Evolutionary conservation across 2,113 vertebrate genomes (phyloP).

Genomic region (Albula goreensis): DNA sequence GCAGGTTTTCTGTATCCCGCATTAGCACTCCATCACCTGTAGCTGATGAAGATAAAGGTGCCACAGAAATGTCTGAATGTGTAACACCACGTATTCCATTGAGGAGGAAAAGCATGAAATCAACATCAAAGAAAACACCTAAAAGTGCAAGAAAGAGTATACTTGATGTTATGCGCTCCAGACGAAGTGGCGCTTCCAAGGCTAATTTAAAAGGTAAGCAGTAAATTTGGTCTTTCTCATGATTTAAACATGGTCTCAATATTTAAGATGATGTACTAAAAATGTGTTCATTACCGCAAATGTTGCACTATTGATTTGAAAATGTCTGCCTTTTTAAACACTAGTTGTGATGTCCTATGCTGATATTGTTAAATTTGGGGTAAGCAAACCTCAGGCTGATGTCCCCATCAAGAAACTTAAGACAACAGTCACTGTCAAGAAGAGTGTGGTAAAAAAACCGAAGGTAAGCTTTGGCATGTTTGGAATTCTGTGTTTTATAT

Average conservation of each 20-base stretch:
- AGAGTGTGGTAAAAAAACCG: slow-evolving; percentile 27
- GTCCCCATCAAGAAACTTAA: slow-evolving; percentile 47
- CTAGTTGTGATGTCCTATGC: slow-evolving; percentile 77
- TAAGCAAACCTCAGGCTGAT: slow-evolving; percentile 60
- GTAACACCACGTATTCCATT: slow-evolving; percentile 42
- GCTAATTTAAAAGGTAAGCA: slow-evolving; percentile 78
- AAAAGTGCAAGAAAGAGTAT: slow-evolving; percentile 55
- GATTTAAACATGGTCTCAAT: not conserved
- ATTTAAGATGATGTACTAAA: not conserved
- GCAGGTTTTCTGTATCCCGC: slow-evolving; percentile 76
- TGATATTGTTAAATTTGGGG: slow-evolving; percentile 79
- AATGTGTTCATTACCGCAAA: not conserved
- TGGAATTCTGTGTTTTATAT: not conserved
- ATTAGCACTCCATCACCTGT: slow-evolving; percentile 60
- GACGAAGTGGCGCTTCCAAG: slow-evolving; percentile 76
- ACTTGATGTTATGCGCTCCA: slow-evolving; percentile 56
- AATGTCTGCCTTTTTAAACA: not conserved
- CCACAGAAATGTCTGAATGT: not conserved
- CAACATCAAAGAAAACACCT: slow-evolving; percentile 48
- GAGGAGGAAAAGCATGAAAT: slow-evolving; percentile 56
- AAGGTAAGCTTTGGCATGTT: slow-evolving; percentile 57
- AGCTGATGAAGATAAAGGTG: slow-evolving; percentile 33
- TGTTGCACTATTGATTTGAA: not conserved
- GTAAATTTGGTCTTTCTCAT: slow-evolving; percentile 13
- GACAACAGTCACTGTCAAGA: slow-evolving; percentile 44